phyloP scores from a whole-genome alignment of 2,113 vertebrate genomes.

The Meriones unguiculatus region DNA sequence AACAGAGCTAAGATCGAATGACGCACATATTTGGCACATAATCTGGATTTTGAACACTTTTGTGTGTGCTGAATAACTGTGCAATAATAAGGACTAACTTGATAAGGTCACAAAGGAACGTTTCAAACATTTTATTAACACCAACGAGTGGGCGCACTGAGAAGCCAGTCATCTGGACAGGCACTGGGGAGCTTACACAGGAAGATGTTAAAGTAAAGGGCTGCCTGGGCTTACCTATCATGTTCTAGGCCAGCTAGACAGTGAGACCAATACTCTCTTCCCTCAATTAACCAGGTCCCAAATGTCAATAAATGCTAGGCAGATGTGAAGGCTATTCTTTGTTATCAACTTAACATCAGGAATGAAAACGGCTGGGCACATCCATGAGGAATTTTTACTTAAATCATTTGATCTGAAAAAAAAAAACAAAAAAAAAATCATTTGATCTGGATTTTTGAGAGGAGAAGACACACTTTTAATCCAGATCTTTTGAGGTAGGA shows the following conservation, averaged over 20 bases:
- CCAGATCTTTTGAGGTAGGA: not conserved
- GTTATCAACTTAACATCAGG: not conserved
- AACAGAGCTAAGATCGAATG: not conserved
- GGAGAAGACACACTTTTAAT: not conserved
- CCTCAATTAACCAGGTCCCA: not conserved
- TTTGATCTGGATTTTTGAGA: not conserved
- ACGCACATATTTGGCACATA: not conserved
- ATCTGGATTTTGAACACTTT: not conserved
- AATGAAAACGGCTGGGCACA: not conserved
- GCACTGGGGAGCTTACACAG: not conserved
- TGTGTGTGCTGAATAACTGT: not conserved
- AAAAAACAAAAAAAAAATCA: no score
- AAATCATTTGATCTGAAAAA: not conserved
- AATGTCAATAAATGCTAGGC: not conserved
- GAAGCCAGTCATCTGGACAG: not conserved
- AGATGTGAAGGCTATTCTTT: not conserved
- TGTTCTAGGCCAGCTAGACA: not conserved
- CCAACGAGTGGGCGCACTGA: not conserved
- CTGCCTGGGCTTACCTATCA: not conserved
- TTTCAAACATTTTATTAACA: not conserved
- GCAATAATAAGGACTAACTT: not conserved
- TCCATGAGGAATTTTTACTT: not conserved
- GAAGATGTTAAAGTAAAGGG: not conserved
- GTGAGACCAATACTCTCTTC: not conserved
- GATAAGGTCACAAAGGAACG: not conserved